Conservation (phyloP, 2,888 invertebrate species). For the Cheiracanthium punctorium region DNA sequence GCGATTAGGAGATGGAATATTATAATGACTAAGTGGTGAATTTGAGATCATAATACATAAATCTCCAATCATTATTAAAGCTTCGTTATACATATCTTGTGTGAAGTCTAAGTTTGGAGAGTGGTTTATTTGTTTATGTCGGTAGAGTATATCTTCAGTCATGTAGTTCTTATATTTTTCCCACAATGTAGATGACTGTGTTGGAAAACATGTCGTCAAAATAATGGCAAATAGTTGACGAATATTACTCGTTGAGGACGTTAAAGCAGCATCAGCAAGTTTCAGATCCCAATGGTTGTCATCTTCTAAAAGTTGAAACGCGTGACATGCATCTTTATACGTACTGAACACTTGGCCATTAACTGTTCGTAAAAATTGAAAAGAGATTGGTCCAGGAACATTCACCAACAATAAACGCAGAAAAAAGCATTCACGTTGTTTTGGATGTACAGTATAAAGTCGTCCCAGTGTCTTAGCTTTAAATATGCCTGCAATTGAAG, state of each 20-base stretch:
- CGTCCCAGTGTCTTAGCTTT: not conserved
- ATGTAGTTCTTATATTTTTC: conserved; percentile 43
- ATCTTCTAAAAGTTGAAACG: conserved; percentile 32
- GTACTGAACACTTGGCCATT: conserved; percentile 25
- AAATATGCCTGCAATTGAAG: not conserved
- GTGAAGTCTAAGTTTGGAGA: conserved; percentile 14
- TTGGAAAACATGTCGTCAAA: conserved; percentile 38
- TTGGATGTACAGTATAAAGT: conserved; percentile 24
- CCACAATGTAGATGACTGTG: conserved; percentile 65
- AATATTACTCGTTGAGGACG: conserved; percentile 57
- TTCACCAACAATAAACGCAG: conserved; percentile 12
- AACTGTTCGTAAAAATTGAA: not conserved
- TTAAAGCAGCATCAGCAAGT: conserved; percentile 70
- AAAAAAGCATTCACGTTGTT: conserved; percentile 22
- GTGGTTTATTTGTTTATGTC: conserved; percentile 19
- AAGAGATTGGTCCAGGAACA: conserved; percentile 18
- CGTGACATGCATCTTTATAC: not conserved
- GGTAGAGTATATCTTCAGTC: conserved; percentile 38
- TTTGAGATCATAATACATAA: conserved; percentile 37
- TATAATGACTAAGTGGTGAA: conserved; percentile 21
- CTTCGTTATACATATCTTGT: conserved; percentile 8
- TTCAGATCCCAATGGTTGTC: conserved; percentile 70
- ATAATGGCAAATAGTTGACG: conserved; percentile 72
- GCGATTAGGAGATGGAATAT: conserved; percentile 39
- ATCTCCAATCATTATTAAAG: conserved; percentile 14